phyloP scores from a whole-genome alignment of 2,888 invertebrate genomes.

The Monochamus alternatus region DNA sequence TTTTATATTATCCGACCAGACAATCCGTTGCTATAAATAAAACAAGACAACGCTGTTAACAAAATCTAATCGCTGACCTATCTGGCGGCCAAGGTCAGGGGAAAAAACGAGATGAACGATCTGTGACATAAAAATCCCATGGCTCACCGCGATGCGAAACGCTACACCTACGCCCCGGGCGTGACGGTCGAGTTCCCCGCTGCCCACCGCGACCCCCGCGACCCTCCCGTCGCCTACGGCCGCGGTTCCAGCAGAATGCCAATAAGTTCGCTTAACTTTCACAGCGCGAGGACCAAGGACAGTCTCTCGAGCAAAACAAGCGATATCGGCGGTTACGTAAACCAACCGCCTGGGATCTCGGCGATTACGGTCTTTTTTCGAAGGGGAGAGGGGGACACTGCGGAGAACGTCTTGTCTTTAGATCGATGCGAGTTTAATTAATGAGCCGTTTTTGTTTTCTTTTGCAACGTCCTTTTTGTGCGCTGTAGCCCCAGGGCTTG shows the following conservation, averaged over 20 bases:
- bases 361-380: constrained; percentile 18
- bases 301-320: constrained; percentile 42
- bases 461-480: constrained; percentile 12
- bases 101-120: constrained; percentile 27
- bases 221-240: not conserved
- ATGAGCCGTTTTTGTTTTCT: constrained; percentile 19
- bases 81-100: constrained; percentile 19
- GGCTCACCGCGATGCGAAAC: constrained; percentile 26
- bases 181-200: constrained; percentile 17
- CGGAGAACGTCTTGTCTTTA: constrained; percentile 4
- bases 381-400: not conserved
- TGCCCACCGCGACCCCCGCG: constrained; percentile 1
- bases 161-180: constrained; percentile 31
- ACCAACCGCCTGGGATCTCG: constrained; percentile 16
- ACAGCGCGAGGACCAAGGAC: constrained; percentile 39
- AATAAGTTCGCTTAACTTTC: constrained; percentile 40
- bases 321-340: constrained; percentile 42
- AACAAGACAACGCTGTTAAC: constrained; percentile 22
- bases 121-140: constrained; percentile 28
- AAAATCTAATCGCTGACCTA: constrained; percentile 16
- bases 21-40: not conserved
- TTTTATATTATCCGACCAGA: not conserved
- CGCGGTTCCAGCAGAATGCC: constrained; percentile 32
- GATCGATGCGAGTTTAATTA: constrained; percentile 11
- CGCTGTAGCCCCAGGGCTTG: not conserved